Evolutionary conservation across 1,140 invertebrate genomes (phyloP).

Genomic region (Cyclargus thomasi): DNA sequence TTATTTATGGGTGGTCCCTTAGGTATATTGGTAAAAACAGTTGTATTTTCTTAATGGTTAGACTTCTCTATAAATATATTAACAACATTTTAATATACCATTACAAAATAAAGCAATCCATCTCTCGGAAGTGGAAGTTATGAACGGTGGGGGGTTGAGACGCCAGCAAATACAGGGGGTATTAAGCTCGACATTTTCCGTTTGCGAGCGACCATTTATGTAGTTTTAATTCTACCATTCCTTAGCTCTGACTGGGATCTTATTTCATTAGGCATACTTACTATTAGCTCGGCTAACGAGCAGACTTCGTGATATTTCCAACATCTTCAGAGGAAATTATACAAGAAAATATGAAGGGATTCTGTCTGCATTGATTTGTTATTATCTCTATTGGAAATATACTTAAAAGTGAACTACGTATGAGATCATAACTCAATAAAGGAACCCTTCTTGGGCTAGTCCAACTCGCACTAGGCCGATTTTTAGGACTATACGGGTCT

Average conservation of each 20-base stretch:
- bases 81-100: not conserved
- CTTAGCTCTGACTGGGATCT: constrained; percentile 64
- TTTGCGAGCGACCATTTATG: constrained; percentile 61
- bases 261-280: constrained; percentile 50
- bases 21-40: no score
- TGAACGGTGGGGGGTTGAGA: constrained; percentile 30
- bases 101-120: not conserved
- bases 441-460: no score
- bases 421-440: no score
- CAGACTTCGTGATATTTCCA: not conserved
- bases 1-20: no score
- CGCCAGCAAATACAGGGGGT: no score
- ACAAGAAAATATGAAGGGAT: not conserved
- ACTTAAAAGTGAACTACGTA: no score
- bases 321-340: not conserved
- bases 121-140: constrained; percentile 31
- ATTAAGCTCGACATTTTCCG: constrained; percentile 53
- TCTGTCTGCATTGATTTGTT: not conserved
- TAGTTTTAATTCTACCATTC: constrained; percentile 72
- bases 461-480: no score
- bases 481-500: no score
- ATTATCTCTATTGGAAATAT: no score
- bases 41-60: no score
- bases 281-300: not conserved
- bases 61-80: not conserved